A percentile compares a stretch with the other conserved stretches of the same genome.
Evolutionary conservation across 1,140 invertebrate species (phyloP).

Genomic region (Asobara japonica): DNA sequence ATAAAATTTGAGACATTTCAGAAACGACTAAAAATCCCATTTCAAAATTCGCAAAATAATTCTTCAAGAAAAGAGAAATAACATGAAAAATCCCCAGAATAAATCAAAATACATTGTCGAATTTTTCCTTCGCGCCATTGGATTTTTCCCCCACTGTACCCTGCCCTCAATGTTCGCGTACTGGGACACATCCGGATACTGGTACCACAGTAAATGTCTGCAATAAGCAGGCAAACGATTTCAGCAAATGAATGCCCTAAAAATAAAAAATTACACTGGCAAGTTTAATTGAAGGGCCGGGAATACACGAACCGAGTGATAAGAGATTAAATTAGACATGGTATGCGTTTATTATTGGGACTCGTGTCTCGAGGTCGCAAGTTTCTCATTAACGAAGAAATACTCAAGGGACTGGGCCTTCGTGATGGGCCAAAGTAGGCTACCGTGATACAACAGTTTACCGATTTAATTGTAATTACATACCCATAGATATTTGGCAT

Average conservation of each 20-base stretch:
- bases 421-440: conserved; percentile 37
- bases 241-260: background rate
- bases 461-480: conserved; percentile 54
- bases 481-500: conserved; percentile 25
- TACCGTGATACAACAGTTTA: conserved; percentile 36
- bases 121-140: too few relatives aligned
- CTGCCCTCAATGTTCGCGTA: too few relatives aligned
- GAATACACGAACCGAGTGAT: conserved; percentile 26
- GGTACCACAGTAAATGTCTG: too few relatives aligned
- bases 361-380: conserved; percentile 10
- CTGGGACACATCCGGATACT: too few relatives aligned
- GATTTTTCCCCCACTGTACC: too few relatives aligned
- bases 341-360: background rate
- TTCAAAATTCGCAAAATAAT: too few relatives aligned
- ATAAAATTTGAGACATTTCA: too few relatives aligned
- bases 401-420: background rate
- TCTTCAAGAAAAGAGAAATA: too few relatives aligned
- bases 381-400: conserved; percentile 2
- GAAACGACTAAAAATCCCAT: too few relatives aligned
- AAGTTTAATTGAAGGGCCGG: conserved; percentile 23
- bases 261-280: conserved; percentile 14
- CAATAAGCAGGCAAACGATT: too few relatives aligned
- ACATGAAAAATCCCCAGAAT: too few relatives aligned
- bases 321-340: conserved; percentile 17
- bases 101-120: too few relatives aligned